These are phyloP conservation scores for Hapalemur alaotrensis DNA, from an alignment of 2,797 vertebrate genomes.

Conservation along the genomic window DNA sequence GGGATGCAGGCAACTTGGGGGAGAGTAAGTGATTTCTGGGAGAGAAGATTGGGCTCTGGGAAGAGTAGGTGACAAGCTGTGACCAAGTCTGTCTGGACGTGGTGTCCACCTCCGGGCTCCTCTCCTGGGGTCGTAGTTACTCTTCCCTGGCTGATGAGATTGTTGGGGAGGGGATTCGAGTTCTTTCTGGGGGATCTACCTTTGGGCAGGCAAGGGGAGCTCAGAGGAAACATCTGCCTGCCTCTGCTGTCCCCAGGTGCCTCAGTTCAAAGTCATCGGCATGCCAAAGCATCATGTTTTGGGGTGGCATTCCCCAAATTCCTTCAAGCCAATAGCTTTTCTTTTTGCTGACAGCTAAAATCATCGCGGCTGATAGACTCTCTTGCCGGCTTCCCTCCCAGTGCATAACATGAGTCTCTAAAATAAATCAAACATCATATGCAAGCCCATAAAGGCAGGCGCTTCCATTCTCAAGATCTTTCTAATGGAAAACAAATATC, in stretches of 20 bases:
- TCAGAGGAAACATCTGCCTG: neutral
- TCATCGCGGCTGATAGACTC: neutral
- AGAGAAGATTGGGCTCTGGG: neutral
- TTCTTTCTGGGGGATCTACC: neutral
- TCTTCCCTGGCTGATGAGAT: neutral
- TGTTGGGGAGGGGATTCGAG: neutral
- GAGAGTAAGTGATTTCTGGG: neutral
- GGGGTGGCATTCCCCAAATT: neutral
- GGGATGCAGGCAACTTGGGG: neutral
- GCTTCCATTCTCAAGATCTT: neutral
- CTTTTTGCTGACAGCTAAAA: neutral
- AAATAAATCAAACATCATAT: neutral
- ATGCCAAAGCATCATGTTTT: no score
- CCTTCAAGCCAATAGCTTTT: neutral
- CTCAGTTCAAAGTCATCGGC: neutral
- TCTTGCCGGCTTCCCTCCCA: neutral
- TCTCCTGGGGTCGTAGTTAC: neutral
- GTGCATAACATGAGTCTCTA: neutral
- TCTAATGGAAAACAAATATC: conserved; percentile 16
- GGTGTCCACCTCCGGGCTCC: neutral
- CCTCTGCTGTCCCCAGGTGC: neutral
- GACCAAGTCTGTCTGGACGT: neutral
- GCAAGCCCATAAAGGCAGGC: neutral
- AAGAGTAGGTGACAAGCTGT: neutral
- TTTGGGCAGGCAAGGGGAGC: neutral